These are phyloP conservation scores for Phrynocephalus guinanensis DNA, from an alignment of 2,797 vertebrate species.

Conservation along the genomic window DNA sequence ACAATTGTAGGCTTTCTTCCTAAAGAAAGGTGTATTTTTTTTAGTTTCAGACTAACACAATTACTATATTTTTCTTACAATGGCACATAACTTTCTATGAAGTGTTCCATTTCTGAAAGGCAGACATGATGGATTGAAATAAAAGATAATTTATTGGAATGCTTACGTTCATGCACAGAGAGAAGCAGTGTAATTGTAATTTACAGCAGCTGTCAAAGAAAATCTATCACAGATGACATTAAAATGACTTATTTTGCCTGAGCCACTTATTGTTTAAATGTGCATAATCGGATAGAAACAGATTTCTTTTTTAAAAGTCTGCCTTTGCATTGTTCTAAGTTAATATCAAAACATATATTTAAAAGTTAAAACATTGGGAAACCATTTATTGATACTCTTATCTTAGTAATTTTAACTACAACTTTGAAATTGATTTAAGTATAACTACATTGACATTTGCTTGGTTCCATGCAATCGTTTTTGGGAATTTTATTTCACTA, in stretches of 20 bases:
- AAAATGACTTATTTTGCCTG: slow-evolving; percentile 88
- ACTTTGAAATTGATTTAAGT: slow-evolving; percentile 74
- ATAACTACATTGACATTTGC: slow-evolving; percentile 57
- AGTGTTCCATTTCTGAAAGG: slow-evolving; percentile 82
- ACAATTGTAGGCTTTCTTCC: slow-evolving; percentile 73
- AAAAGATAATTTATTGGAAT: slow-evolving; percentile 88
- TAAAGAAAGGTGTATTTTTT: slow-evolving; percentile 77
- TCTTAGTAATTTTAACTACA: slow-evolving; percentile 66
- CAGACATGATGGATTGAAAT: slow-evolving; percentile 86
- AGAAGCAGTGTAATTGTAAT: slow-evolving; percentile 86
- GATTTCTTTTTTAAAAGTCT: slow-evolving; percentile 72
- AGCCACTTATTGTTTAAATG: slow-evolving; percentile 86
- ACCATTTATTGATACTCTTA: slow-evolving; percentile 79
- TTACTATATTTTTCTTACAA: slow-evolving; percentile 85
- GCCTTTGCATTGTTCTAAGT: slow-evolving; percentile 82
- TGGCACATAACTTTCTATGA: slow-evolving; percentile 81
- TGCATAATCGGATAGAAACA: slow-evolving; percentile 84
- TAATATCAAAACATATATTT: slow-evolving; percentile 84
- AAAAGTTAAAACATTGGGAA: slow-evolving; percentile 81
- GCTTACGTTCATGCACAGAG: slow-evolving; percentile 83
- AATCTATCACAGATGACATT: slow-evolving; percentile 85
- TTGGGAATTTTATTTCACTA: slow-evolving; percentile 31
- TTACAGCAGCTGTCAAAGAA: slow-evolving; percentile 87
- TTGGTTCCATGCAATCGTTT: slow-evolving; percentile 58
- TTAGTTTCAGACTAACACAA: slow-evolving; percentile 82